Evolutionary conservation across 2,888 invertebrate species (phyloP).

Genomic region (Drosophila kambysellisi): DNA sequence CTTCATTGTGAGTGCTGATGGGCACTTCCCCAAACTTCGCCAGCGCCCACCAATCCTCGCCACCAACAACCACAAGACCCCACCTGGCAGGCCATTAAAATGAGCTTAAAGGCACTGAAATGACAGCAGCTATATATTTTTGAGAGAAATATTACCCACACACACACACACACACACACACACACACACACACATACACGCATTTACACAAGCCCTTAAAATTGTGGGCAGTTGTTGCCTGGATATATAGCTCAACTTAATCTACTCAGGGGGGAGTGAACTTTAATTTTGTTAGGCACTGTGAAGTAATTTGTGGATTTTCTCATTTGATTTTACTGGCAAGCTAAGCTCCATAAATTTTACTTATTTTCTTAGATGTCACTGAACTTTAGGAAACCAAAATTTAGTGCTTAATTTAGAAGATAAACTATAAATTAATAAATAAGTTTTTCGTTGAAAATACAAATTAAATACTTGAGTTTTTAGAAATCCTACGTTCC

Average conservation of each 20-base stretch:
- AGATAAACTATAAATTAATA: neutral
- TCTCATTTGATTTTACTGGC: constrained; percentile 12
- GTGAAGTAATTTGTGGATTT: constrained; percentile 18
- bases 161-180: neutral
- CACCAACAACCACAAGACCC: constrained; percentile 4
- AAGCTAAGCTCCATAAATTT: constrained; percentile 11
- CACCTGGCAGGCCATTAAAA: constrained; percentile 61
- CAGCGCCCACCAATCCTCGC: neutral
- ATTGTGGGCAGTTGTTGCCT: constrained; percentile 25
- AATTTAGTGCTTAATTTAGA: neutral
- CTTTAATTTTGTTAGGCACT: constrained; percentile 9
- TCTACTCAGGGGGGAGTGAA: neutral
- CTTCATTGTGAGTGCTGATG: constrained; percentile 53
- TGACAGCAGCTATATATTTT: constrained; percentile 44
- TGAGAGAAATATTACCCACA: constrained; percentile 27
- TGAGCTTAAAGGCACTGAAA: constrained; percentile 42
- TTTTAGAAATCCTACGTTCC: neutral
- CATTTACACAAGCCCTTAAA: neutral
- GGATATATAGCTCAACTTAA: constrained; percentile 27
- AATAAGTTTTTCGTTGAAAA: neutral
- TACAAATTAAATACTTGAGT: neutral
- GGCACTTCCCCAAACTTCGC: constrained; percentile 41
- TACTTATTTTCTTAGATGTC: neutral
- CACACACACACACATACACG: constrained; percentile 7
- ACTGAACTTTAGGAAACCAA: neutral